Evolutionary conservation across 2,797 vertebrate species (phyloP), one percentile per base, ranked within the genome.

Genomic region (Schizothorax lantsangensis): DNA sequence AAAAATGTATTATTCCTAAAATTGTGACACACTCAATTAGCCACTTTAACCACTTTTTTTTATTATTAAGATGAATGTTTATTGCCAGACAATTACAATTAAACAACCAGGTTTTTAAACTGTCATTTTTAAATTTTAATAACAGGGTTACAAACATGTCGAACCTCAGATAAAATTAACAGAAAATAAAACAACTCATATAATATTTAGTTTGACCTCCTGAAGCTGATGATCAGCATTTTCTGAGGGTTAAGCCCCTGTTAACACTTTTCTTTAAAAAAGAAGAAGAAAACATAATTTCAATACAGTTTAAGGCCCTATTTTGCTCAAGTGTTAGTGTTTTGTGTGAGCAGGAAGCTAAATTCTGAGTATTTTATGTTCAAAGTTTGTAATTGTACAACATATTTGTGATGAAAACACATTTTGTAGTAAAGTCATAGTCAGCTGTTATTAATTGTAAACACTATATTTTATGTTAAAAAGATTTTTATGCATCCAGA

Each of bases 401-500:
- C 40, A 74, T 47, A 74, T 59, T 47, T 73, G 15, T 49, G 52
- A 33, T 86, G 38, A 71, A 73, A 82, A 72, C 2, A 3, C 21
- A 72, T 83, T 83, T 83, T 26, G 12, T 52, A 8, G 43, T 23
- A 83, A 40, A 81, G 21, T 30, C 66, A 72, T 26, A 59, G 66
- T 85, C 77, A 38, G 64, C 64, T 68, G 30, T 75, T 78, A 78
- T 64, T 30, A 4, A 47, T 84, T 30, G 47, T 69, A 84, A 81
- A 54, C 62, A 66, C 43, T 59, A 66, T 81, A 87, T 88, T 86
- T 89, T 79, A 86, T 81, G 82, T 68, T 84, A 40, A 71, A 40
- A 69, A 9, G 19, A 26, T n/a, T 71, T 86, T 88, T 52, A 83
- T 82, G 84, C 54, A 43, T 86, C 89, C 86, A 88, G 89, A 86